Percentiles rank a stretch among this genome's conserved stretches.
Evolutionary conservation across 2,888 invertebrate species (phyloP).

Genomic region (Drosophila austrosaltans): DNA sequence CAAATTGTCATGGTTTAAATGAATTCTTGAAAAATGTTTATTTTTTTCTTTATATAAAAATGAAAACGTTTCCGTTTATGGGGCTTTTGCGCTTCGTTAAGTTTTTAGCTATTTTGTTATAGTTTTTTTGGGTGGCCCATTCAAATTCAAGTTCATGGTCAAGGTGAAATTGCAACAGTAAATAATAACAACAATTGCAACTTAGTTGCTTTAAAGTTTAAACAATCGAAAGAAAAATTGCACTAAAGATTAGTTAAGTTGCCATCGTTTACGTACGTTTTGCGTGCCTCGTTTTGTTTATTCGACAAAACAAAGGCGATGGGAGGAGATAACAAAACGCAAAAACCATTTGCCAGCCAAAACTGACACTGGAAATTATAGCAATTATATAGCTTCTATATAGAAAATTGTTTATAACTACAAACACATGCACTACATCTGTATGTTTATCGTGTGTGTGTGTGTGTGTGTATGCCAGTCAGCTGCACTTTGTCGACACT

Average conservation of each 20-base stretch:
- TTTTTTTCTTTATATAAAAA: background rate
- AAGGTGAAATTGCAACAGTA: conserved; percentile 52
- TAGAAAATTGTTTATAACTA: conserved; percentile 8
- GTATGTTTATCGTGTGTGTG: conserved; percentile 3
- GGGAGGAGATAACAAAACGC: conserved; percentile 30
- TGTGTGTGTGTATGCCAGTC: conserved; percentile 19
- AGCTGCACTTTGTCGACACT: conserved; percentile 70
- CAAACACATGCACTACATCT: conserved; percentile 16
- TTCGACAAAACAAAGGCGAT: conserved; percentile 46
- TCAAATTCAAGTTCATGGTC: conserved; percentile 64
- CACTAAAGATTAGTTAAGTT: conserved; percentile 42
- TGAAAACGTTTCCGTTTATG: background rate
- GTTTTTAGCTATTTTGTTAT: conserved; percentile 7
- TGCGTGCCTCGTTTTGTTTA: conserved; percentile 35
- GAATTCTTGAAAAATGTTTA: background rate
- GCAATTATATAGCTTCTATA: conserved; percentile 51
- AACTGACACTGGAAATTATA: conserved; percentile 65
- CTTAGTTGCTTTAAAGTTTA: conserved; percentile 31
- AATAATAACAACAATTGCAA: conserved; percentile 11
- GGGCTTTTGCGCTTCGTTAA: conserved; percentile 28
- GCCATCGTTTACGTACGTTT: conserved; percentile 20
- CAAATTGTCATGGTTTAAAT: conserved; percentile 1
- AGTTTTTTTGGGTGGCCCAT: conserved; percentile 6
- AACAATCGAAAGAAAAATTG: conserved; percentile 45
- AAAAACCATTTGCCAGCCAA: conserved; percentile 49